A percentile compares a stretch with the other conserved stretches of the same genome.
These are phyloP conservation scores for Oophaga sylvatica DNA, from an alignment of 2,797 vertebrate species.

Conservation along the genomic window DNA sequence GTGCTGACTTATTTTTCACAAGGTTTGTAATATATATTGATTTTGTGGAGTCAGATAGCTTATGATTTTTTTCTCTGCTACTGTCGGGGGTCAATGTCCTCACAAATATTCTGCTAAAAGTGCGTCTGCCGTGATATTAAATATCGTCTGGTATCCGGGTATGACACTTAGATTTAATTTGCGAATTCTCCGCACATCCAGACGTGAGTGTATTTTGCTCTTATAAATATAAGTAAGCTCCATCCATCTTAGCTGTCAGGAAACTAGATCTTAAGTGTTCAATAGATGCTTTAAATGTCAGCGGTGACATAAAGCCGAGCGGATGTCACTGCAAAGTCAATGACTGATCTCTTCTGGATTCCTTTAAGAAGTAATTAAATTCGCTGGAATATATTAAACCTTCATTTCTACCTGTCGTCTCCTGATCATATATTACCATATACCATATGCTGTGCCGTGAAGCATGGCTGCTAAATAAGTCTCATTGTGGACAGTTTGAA, in stretches of 20 bases:
- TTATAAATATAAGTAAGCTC: constrained; percentile 36
- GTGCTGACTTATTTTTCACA: neutral
- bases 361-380: constrained; percentile 14
- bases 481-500: neutral
- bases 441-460: neutral
- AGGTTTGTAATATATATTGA: neutral
- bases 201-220: constrained; percentile 64
- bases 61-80: neutral
- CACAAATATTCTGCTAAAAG: no score
- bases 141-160: no score
- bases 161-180: no score
- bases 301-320: constrained; percentile 10
- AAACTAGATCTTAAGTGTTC: constrained; percentile 42
- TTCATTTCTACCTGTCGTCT: neutral
- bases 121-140: no score
- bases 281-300: constrained; percentile 49
- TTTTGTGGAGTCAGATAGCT: neutral
- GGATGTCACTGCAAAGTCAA: neutral
- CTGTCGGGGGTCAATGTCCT: neutral
- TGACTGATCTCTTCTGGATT: constrained; percentile 19
- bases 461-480: neutral
- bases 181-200: neutral
- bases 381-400: neutral
- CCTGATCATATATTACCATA: neutral
- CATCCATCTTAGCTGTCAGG: constrained; percentile 35